Base-by-base conservation (phyloP, 1,140 invertebrate genomes). In the Pemphigus obesinymphae region DNA sequence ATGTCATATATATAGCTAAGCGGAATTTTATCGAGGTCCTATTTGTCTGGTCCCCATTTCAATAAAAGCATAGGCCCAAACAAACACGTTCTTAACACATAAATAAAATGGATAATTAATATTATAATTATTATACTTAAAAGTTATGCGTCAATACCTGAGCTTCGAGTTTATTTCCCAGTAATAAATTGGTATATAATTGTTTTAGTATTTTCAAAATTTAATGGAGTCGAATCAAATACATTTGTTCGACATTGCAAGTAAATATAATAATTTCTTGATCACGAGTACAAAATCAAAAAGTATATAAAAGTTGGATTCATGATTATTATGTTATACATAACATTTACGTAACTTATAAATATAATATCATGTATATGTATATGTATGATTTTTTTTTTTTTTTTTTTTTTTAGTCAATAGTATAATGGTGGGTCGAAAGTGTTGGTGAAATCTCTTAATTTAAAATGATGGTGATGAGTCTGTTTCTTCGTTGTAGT, bases 371-470 rank as follows among this genome's bases (percentile, higher is more conserved):
- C 40, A 80, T 80, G 55, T n/a, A n/a, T n/a, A n/a, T n/a, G n/a
- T n/a, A n/a, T n/a, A n/a, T n/a, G n/a, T 80, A 80, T 80, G 76
- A 80, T 80, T 80, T 80, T 76, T 76, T 76, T 78, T 78, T 78
- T 78, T 75, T 80, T 80, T 80, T 76, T 76, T 76, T 78, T 78
- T 78, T 78, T 75, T 53, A 75, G 72, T 78, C 55, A 80, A 48
- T 80, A 80, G 53, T 61, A 80, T 80, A 80, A 80, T 80, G 76
- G 40, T 80, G 76, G 76, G 76, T 63, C 76, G 11, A 63, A 80
- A 80, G 55, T 80, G 55, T 80, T 80, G 76, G 76, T 80, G 76
- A 80, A 80, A 80, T 80, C 76, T n/a, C 76, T 80, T 80, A 80
- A 80, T 63, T 40, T 80, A 80, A 80, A 80, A 80, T 80, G 76